Conservation (phyloP, 1,140 invertebrate genomes). For the Drosophila auraria region DNA sequence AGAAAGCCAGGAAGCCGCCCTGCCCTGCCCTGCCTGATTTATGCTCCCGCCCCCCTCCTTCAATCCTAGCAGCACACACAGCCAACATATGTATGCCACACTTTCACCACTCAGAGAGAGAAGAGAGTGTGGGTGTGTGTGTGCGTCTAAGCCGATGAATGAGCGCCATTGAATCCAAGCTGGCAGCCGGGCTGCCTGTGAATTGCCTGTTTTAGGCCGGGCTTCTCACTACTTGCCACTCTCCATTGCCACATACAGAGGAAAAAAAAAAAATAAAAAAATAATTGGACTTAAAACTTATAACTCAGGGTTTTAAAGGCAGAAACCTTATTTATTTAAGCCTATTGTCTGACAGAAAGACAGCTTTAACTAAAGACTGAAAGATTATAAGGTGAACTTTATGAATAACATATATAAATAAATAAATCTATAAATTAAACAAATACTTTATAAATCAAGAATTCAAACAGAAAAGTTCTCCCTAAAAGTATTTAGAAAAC, state of each 20-base stretch:
- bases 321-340: too few species aligned
- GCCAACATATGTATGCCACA: conserved; percentile 48
- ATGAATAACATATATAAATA: too few species aligned
- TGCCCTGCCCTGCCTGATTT: conserved; percentile 66
- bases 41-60: conserved; percentile 53
- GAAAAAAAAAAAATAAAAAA: neutral
- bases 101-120: conserved; percentile 29
- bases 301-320: too few species aligned
- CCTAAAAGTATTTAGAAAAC: too few species aligned
- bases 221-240: conserved; percentile 14
- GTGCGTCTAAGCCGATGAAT: conserved; percentile 74
- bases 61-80: too few species aligned
- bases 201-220: conserved; percentile 74
- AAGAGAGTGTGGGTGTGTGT: conserved; percentile 40
- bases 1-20: conserved; percentile 10
- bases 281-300: too few species aligned
- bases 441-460: too few species aligned
- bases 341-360: too few species aligned
- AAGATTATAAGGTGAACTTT: too few species aligned
- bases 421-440: too few species aligned
- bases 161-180: conserved; percentile 72
- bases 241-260: conserved; percentile 3
- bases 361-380: too few species aligned
- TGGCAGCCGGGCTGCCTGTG: conserved; percentile 61
- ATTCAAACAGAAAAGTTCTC: too few species aligned